These are phyloP conservation scores for Mythimna albipuncta DNA, from an alignment of 2,888 invertebrate genomes.

Conservation along the genomic window DNA sequence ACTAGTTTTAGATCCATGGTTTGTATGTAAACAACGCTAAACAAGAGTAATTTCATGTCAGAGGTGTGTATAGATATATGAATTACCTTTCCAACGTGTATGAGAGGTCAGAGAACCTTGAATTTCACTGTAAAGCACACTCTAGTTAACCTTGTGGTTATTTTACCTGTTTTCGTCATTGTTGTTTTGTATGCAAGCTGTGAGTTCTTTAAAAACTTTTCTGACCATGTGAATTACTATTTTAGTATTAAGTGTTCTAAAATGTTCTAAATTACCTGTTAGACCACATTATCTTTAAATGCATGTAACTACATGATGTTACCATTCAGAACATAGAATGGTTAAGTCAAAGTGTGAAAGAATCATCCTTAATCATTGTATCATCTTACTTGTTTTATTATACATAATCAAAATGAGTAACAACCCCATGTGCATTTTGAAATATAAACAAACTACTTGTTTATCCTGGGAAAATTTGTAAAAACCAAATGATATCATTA, in stretches of 20 bases:
- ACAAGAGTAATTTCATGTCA: background rate
- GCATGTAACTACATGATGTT: background rate
- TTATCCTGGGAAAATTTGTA: background rate
- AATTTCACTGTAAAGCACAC: slow-evolving; percentile 11
- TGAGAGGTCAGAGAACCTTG: slow-evolving; percentile 29
- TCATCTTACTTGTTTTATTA: background rate
- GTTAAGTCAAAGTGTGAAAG: background rate
- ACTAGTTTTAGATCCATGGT: background rate
- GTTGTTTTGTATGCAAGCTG: slow-evolving; percentile 37
- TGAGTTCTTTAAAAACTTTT: background rate
- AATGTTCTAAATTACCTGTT: background rate
- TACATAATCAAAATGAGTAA: background rate
- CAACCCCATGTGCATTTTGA: background rate
- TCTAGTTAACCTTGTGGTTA: slow-evolving; percentile 46
- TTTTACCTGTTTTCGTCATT: slow-evolving; percentile 36
- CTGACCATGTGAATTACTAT: background rate
- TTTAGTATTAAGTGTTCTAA: background rate
- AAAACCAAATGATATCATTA: background rate
- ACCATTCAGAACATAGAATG: slow-evolving; percentile 1
- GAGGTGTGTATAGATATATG: background rate
- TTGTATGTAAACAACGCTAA: slow-evolving; percentile 14
- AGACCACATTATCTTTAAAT: background rate
- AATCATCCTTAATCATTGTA: background rate
- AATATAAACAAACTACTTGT: background rate
- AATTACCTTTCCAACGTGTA: slow-evolving; percentile 21